Evolutionary conservation across 2,888 invertebrate genomes (phyloP).

Genomic region (Nomada fucata): DNA sequence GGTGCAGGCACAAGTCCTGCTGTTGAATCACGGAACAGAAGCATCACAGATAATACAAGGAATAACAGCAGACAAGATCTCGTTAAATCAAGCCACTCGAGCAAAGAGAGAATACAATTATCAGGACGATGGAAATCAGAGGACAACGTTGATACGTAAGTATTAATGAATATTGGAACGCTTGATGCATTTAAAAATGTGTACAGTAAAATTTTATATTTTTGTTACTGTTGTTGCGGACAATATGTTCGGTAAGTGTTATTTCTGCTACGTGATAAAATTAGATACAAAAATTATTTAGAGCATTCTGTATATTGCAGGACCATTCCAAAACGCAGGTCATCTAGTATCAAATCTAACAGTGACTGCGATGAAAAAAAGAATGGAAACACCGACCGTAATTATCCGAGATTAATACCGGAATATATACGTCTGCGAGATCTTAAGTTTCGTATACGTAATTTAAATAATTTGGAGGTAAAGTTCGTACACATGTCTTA

Average conservation of each 20-base stretch:
- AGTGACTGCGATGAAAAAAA: constrained; percentile 50
- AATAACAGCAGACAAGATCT: background rate
- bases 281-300: no score
- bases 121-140: constrained; percentile 17
- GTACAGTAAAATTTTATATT: background rate
- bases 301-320: constrained; percentile 14
- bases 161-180: background rate
- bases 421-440: constrained; percentile 74
- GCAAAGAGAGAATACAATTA: background rate
- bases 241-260: background rate
- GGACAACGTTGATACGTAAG: constrained; percentile 42
- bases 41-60: constrained; percentile 26
- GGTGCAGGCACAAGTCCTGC: constrained; percentile 80
- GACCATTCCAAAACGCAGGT: background rate
- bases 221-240: background rate
- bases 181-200: background rate
- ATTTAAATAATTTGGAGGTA: constrained; percentile 76
- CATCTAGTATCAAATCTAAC: constrained; percentile 40
- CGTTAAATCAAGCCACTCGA: background rate
- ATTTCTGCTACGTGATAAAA: background rate
- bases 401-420: constrained; percentile 80
- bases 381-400: constrained; percentile 63
- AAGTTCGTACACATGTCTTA: background rate
- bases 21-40: constrained; percentile 61
- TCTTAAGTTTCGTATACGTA: constrained; percentile 77